These are phyloP conservation scores for Drosophila mettleri DNA, from an alignment of 2,888 invertebrate species.

Conservation along the genomic window DNA sequence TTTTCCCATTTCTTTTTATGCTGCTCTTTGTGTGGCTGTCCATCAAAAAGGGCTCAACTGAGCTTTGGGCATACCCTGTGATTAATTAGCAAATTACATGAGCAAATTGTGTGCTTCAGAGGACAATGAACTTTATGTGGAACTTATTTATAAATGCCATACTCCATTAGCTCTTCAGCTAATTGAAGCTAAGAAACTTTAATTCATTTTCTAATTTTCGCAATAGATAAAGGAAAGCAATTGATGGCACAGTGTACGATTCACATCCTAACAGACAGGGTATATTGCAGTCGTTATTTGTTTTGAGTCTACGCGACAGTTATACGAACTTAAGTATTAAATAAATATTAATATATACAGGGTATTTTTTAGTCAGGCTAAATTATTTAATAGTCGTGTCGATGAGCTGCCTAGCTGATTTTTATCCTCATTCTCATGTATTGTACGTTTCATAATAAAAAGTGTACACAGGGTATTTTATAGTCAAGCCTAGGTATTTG, in stretches of 20 bases:
- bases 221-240: not conserved
- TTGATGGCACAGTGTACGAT: not conserved
- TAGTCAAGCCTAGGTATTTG: not conserved
- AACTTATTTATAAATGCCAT: not conserved
- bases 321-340: too few relatives aligned
- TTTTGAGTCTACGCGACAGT: too few relatives aligned
- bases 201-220: too few relatives aligned
- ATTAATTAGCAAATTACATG: not conserved
- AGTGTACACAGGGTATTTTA: not conserved
- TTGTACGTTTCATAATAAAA: not conserved
- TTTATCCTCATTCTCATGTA: not conserved
- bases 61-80: conserved; percentile 18
- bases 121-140: conserved; percentile 2
- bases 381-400: too few relatives aligned
- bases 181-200: not conserved
- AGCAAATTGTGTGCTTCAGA: not conserved
- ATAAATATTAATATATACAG: too few relatives aligned
- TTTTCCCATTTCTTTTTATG: not conserved
- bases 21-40: conserved; percentile 16
- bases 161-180: not conserved
- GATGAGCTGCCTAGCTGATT: not conserved
- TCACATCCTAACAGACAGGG: not conserved
- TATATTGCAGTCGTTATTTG: not conserved
- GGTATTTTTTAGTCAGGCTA: not conserved
- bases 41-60: conserved; percentile 24